Base-by-base conservation (phyloP, 1,140 invertebrate species). In the Sarcophaga peregrina region DNA sequence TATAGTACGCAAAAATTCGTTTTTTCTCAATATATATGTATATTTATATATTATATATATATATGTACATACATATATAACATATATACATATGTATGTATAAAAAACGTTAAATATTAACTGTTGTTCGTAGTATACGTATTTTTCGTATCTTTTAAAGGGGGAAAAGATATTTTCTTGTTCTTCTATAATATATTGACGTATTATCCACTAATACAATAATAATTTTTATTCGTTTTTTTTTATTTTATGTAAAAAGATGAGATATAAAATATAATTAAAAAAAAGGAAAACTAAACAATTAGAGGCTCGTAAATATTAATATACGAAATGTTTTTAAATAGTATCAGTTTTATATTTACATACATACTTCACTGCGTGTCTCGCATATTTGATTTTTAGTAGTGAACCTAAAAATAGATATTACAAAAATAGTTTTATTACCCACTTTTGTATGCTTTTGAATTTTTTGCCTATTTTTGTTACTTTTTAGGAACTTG, bases 361-460 rank as follows among this genome's bases (percentile, higher is more conserved):
- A 58, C 13, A 58, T 58, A 58, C n/a, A n/a, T 15, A 58, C 7
- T 6, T 8, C 3, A 13, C 8, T 68, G 62, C n/a, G 10, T 68
- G 20, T 9, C 5, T 58, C 7, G 11, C 62, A 20, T 25, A 8
- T 68, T 25, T 68, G 8, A 17, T 20, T 68, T 10, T 68, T 68
- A 68, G 7, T 68, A 9, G 17, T 68, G 54, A 25, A 0, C 9
- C 47, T 78, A 78, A 78, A 78, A 78, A 78, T 78, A 78, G 47
- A 78, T 78, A 78, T 78, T 78, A 78, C 75, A 78, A 78, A 78
- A 78, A 78, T 78, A 78, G 75, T 78, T 46, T 10, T 50, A 78
- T 17, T 76, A 48, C 4, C 17, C 17, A 48, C 48, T 76, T 76
- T 47, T 78, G 50, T 52, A 78, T 25, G 20, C 37, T 72, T 78